Evolutionary conservation across 2,888 invertebrate species (phyloP).

Genomic region (Pandemis corylana): DNA sequence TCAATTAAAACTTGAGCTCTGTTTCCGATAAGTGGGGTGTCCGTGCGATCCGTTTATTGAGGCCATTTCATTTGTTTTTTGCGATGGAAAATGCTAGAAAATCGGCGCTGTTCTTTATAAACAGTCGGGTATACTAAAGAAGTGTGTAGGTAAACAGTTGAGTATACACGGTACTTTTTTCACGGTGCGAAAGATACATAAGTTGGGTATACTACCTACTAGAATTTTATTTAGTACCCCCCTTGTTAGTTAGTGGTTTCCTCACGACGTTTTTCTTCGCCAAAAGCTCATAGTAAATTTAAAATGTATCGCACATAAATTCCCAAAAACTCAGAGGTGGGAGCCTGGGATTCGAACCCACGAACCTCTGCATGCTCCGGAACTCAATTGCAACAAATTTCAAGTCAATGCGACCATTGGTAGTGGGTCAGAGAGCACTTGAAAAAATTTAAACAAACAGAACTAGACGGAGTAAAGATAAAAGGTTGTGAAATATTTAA

Average conservation of each 20-base stretch:
- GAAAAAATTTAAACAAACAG: too few relatives aligned
- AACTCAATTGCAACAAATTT: too few relatives aligned
- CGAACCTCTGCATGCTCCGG: too few relatives aligned
- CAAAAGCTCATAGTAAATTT: too few relatives aligned
- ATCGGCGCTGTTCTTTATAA: background rate
- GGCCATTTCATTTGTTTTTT: conserved; percentile 17
- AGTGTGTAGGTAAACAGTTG: background rate
- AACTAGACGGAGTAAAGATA: too few relatives aligned
- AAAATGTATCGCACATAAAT: too few relatives aligned
- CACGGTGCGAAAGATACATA: background rate
- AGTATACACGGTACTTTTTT: background rate
- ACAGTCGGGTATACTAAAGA: background rate
- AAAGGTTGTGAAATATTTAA: background rate
- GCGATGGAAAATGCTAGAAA: background rate
- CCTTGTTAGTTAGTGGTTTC: too few relatives aligned
- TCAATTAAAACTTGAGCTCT: conserved; percentile 44
- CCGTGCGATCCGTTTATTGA: conserved; percentile 21
- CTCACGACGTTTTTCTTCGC: too few relatives aligned
- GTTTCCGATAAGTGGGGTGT: conserved; percentile 35
- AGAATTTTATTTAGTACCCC: background rate
- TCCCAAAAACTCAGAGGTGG: too few relatives aligned
- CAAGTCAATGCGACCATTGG: too few relatives aligned
- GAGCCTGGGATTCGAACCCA: too few relatives aligned
- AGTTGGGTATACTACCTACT: background rate
- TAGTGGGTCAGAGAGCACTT: too few relatives aligned